A percentile compares a stretch with the other conserved stretches of the same genome.
Conservation (phyloP, 2,888 invertebrate species). For the Pasiphila rectangulata region DNA sequence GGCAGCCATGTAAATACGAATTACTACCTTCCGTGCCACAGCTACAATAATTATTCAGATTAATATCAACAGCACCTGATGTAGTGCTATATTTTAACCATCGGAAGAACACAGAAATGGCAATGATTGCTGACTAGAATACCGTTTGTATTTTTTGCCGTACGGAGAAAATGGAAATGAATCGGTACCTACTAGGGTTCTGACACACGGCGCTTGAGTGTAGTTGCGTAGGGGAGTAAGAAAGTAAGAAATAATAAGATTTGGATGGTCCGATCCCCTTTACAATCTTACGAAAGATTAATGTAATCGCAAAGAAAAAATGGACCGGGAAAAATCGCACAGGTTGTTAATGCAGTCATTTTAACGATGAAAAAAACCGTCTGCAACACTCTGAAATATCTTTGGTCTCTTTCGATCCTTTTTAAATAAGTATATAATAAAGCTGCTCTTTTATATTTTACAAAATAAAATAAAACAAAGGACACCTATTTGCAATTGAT, state of each 20-base stretch:
- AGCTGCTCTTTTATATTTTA: too few species aligned
- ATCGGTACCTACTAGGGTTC: constrained; percentile 9
- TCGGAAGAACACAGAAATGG: constrained; percentile 69
- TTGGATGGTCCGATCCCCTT: background rate
- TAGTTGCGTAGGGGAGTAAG: background rate
- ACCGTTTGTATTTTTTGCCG: constrained; percentile 35
- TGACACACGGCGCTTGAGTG: background rate
- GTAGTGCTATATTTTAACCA: constrained; percentile 61
- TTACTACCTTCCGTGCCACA: constrained; percentile 67
- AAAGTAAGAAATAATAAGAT: background rate
- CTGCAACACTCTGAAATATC: too few species aligned
- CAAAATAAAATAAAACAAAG: too few species aligned
- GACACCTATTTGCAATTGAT: too few species aligned
- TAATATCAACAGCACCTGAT: constrained; percentile 61
- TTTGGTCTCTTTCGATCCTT: too few species aligned
- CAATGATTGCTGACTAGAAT: constrained; percentile 52
- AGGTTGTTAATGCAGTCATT: too few species aligned
- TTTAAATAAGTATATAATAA: too few species aligned
- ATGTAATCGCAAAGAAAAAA: too few species aligned
- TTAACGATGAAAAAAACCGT: too few species aligned
- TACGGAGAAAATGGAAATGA: constrained; percentile 40
- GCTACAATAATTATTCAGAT: constrained; percentile 72
- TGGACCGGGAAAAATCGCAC: too few species aligned
- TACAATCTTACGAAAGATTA: too few species aligned
- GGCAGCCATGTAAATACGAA: too few species aligned